phyloP scores from a whole-genome alignment of 2,888 invertebrate species.

The Apamea anceps region DNA sequence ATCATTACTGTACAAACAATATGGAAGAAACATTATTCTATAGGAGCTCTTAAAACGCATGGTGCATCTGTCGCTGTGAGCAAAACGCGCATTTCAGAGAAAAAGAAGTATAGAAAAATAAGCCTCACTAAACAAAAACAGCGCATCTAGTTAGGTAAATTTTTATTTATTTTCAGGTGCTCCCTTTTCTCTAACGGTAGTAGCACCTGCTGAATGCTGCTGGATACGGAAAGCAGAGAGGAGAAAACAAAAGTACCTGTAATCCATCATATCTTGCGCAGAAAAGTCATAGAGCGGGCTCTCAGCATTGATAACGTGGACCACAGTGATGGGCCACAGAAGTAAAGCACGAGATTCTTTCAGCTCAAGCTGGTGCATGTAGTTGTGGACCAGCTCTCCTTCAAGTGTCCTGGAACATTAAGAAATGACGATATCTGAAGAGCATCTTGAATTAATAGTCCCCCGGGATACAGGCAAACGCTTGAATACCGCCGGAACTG shows the following conservation, averaged over 20 bases:
- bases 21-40: neutral
- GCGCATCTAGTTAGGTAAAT: no score
- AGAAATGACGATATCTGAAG: neutral
- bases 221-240: neutral
- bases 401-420: conserved; percentile 86
- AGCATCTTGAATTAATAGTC: no score
- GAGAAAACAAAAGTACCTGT: conserved; percentile 79
- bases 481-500: no score
- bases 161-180: neutral
- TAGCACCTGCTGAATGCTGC: neutral
- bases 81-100: neutral
- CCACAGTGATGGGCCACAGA: conserved; percentile 96
- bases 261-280: conserved; percentile 93
- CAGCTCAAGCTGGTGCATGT: conserved; percentile 92
- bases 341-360: conserved; percentile 93
- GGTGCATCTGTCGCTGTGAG: neutral
- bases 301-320: conserved; percentile 94
- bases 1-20: neutral
- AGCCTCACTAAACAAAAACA: neutral
- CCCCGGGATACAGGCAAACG: no score
- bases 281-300: conserved; percentile 95
- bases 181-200: neutral
- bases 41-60: no score
- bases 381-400: conserved; percentile 93
- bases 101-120: neutral